Conservation (phyloP, 2,888 invertebrate genomes). For the Nomada goodeniana region DNA sequence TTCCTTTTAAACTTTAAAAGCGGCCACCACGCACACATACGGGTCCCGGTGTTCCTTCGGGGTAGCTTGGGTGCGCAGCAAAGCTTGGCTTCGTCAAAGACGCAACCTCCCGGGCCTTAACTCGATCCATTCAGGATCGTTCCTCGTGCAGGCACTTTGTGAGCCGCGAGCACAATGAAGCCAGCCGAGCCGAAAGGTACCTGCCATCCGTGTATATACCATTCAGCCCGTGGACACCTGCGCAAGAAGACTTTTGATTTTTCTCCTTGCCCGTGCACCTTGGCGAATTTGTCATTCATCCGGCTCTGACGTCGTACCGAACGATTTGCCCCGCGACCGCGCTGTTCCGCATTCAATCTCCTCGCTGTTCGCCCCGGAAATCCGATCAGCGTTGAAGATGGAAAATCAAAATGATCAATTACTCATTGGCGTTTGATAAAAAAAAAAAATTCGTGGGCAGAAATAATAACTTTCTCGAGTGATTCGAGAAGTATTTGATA, state of each 20-base stretch:
- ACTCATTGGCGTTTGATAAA: not conserved
- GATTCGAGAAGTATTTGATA: no score
- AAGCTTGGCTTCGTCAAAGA: constrained; percentile 68
- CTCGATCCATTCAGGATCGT: constrained; percentile 72
- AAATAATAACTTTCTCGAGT: not conserved
- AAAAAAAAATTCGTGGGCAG: not conserved
- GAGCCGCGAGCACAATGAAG: constrained; percentile 73
- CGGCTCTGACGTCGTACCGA: constrained; percentile 20
- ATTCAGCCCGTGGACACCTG: constrained; percentile 78
- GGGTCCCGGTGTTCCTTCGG: constrained; percentile 45
- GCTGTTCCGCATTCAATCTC: not conserved
- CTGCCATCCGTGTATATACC: constrained; percentile 75
- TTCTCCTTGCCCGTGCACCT: constrained; percentile 73
- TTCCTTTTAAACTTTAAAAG: constrained; percentile 74
- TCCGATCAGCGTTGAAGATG: not conserved
- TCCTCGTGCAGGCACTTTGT: constrained; percentile 77
- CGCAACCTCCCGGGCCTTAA: constrained; percentile 76
- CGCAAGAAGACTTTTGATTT: constrained; percentile 80
- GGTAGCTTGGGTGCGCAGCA: constrained; percentile 41
- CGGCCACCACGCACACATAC: constrained; percentile 38
- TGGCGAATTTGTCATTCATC: constrained; percentile 71
- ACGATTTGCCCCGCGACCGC: constrained; percentile 25
- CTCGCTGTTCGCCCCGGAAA: not conserved
- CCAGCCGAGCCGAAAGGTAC: constrained; percentile 77
- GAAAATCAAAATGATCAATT: not conserved